phyloP scores from a whole-genome alignment of 1,140 invertebrate genomes.

The Lanistes nyassanus region DNA sequence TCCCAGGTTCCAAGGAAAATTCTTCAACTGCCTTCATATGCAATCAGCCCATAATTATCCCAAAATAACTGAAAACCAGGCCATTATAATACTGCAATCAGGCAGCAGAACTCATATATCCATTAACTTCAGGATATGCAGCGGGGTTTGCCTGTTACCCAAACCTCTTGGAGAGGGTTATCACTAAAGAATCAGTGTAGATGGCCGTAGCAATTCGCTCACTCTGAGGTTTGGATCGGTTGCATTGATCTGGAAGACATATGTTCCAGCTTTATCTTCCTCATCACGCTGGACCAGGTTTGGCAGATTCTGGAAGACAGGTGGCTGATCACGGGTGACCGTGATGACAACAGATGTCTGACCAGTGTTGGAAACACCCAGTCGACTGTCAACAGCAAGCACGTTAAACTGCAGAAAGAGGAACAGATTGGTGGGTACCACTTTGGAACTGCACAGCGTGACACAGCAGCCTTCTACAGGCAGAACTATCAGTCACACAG shows the following conservation, averaged over 20 bases:
- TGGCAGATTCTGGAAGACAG: conserved; percentile 82
- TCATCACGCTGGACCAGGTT: conserved; percentile 84
- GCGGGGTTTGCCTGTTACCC: too few species aligned
- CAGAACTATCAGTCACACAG: too few species aligned
- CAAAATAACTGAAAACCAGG: too few species aligned
- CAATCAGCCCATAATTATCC: too few species aligned
- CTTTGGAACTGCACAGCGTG: too few species aligned
- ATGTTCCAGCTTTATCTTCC: conserved; percentile 78
- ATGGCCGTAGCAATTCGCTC: conserved; percentile 12
- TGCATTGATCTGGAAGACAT: conserved; percentile 68
- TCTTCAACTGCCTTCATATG: too few species aligned
- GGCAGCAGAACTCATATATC: neutral
- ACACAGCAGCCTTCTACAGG: too few species aligned
- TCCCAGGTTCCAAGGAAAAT: too few species aligned
- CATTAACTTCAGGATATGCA: neutral
- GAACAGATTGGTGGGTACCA: too few species aligned
- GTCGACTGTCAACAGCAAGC: conserved; percentile 22
- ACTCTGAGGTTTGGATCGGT: conserved; percentile 19
- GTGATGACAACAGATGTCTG: conserved; percentile 25
- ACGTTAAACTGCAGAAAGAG: conserved; percentile 24
- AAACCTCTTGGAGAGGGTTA: too few species aligned
- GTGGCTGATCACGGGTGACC: conserved; percentile 64
- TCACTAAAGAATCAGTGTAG: too few species aligned
- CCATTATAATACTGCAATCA: neutral
- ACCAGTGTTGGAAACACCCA: conserved; percentile 9